These are phyloP conservation scores for Chaetorhynchus papuensis DNA, from an alignment of 2,113 vertebrate genomes.

Conservation along the genomic window DNA sequence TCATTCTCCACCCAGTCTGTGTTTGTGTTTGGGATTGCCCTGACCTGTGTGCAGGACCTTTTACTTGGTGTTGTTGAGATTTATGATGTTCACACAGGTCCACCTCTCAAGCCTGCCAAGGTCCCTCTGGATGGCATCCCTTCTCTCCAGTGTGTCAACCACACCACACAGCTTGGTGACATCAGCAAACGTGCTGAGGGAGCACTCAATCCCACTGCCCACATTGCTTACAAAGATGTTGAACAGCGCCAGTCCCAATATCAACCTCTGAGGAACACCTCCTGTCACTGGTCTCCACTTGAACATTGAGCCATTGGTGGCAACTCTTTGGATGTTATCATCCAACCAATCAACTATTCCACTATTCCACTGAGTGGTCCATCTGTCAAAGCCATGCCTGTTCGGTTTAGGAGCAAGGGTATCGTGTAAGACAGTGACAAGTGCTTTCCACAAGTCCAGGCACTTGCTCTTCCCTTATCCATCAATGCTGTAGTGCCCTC, in stretches of 20 bases:
- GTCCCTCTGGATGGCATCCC: not conserved
- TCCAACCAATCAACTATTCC: not conserved
- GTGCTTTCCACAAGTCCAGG: not conserved
- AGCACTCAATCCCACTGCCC: not conserved
- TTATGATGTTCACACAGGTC: not conserved
- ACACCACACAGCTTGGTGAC: not conserved
- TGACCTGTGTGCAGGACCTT: not conserved
- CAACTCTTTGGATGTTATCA: not conserved
- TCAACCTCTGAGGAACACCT: not conserved
- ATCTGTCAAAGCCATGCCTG: not conserved
- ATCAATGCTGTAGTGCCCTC: accelerated
- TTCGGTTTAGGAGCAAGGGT: not conserved
- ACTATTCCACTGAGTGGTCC: not conserved
- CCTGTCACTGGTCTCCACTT: not conserved
- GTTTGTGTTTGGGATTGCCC: not conserved
- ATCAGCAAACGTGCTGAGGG: not conserved
- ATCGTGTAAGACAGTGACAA: not conserved
- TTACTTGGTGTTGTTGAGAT: not conserved
- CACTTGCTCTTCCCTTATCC: not conserved
- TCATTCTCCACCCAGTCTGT: not conserved
- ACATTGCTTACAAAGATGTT: accelerated
- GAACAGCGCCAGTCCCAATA: accelerated
- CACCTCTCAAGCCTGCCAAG: not conserved
- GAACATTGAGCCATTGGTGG: not conserved
- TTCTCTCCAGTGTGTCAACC: not conserved